Conservation (phyloP, 2,888 invertebrate genomes). For the Lycocerus yunnanus region DNA sequence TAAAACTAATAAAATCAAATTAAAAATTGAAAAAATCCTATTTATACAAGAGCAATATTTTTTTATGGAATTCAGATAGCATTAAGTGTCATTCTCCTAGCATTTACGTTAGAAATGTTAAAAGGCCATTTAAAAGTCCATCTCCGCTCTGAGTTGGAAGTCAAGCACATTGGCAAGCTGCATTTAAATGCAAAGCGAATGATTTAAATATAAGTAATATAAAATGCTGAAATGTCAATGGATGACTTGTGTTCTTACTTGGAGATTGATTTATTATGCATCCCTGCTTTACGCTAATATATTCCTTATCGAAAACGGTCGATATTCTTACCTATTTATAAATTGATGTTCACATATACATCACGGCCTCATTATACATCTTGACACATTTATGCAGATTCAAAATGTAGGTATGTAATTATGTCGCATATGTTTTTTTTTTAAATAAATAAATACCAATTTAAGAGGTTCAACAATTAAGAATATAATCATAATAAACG, state of each 20-base stretch:
- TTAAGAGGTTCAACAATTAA: not conserved
- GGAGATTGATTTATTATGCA: constrained; percentile 42
- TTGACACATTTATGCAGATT: not conserved
- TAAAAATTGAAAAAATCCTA: constrained; percentile 5
- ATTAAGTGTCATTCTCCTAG: constrained; percentile 42
- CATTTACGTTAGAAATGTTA: constrained; percentile 45
- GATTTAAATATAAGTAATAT: constrained; percentile 52
- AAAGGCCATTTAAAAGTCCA: constrained; percentile 53
- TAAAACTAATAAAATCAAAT: constrained; percentile 10
- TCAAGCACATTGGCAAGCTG: constrained; percentile 48
- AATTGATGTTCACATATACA: constrained; percentile 22
- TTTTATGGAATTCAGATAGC: constrained; percentile 27
- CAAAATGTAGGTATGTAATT: not conserved
- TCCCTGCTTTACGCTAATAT: constrained; percentile 25
- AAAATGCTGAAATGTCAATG: constrained; percentile 41
- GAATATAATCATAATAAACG: not conserved
- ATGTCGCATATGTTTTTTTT: not conserved
- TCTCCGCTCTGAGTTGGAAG: constrained; percentile 47
- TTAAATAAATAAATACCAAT: not conserved
- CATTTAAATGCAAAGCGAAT: constrained; percentile 53
- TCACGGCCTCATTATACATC: constrained; percentile 21
- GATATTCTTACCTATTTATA: constrained; percentile 12
- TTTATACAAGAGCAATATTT: constrained; percentile 24
- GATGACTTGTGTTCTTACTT: constrained; percentile 40
- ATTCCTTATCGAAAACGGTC: constrained; percentile 19